These are phyloP conservation scores for Clistopyga incitator DNA, from an alignment of 2,888 invertebrate genomes.

Conservation along the genomic window DNA sequence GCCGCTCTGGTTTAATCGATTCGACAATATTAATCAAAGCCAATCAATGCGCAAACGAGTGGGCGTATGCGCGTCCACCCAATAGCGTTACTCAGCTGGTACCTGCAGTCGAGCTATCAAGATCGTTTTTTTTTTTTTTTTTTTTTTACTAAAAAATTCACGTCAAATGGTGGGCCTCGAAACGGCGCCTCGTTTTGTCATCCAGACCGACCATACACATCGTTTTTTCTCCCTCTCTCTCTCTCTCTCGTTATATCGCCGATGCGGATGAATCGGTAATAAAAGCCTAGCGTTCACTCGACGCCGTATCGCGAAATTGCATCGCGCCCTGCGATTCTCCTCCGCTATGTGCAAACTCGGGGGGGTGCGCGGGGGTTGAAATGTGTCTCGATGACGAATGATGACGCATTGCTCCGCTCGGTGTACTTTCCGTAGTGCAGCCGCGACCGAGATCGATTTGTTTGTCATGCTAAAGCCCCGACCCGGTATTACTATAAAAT, in stretches of 20 bases:
- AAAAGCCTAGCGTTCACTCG: conserved; percentile 68
- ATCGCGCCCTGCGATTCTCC: conserved; percentile 50
- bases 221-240: conserved; percentile 24
- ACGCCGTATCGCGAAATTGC: conserved; percentile 71
- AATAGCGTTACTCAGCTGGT: conserved; percentile 25
- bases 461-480: conserved; percentile 44
- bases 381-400: conserved; percentile 68
- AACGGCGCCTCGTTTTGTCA: conserved; percentile 62
- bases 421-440: conserved; percentile 40
- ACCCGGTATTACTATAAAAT: conserved; percentile 40
- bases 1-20: conserved; percentile 60
- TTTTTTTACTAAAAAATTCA: conserved; percentile 37
- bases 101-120: conserved; percentile 33
- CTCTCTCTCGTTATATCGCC: conserved; percentile 48
- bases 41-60: conserved; percentile 59
- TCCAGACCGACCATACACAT: conserved; percentile 19
- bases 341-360: conserved; percentile 34
- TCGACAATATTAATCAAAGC: conserved; percentile 65
- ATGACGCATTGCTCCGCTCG: conserved; percentile 59
- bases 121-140: conserved; percentile 29
- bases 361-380: conserved; percentile 18
- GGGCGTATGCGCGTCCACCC: background rate
- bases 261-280: conserved; percentile 75
- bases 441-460: conserved; percentile 48
- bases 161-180: conserved; percentile 43